Evolutionary conservation across 2,797 vertebrate species (phyloP).

Genomic region (Hydrophis major): DNA sequence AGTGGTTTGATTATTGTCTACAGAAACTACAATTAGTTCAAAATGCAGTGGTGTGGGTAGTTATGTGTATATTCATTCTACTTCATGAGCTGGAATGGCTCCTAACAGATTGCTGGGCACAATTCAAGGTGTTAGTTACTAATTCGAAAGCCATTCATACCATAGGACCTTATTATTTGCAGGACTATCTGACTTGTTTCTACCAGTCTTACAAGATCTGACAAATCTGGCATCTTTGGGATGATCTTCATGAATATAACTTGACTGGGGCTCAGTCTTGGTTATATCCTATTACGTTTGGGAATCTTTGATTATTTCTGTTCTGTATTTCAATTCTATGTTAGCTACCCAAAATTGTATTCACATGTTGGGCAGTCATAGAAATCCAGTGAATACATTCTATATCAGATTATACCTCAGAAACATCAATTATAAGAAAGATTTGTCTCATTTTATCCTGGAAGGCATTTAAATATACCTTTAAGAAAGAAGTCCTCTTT

Average conservation of each 20-base stretch:
- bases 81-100: neutral
- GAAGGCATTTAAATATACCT: neutral
- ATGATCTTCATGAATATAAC: neutral
- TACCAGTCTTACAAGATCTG: neutral
- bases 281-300: neutral
- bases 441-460: neutral
- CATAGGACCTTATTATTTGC: neutral
- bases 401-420: neutral
- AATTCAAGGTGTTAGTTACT: neutral
- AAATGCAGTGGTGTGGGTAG: neutral
- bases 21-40: neutral
- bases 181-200: neutral
- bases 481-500: neutral
- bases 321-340: neutral
- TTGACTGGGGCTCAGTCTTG: neutral
- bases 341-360: neutral
- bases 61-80: neutral
- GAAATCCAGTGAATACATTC: neutral
- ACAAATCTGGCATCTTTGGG: neutral
- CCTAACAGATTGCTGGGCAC: neutral
- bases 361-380: neutral
- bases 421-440: neutral
- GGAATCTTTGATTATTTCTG: neutral
- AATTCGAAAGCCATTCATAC: neutral
- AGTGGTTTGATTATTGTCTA: neutral